phyloP scores from a whole-genome alignment of 2,797 vertebrate genomes.

The Austrolebias charrua region DNA sequence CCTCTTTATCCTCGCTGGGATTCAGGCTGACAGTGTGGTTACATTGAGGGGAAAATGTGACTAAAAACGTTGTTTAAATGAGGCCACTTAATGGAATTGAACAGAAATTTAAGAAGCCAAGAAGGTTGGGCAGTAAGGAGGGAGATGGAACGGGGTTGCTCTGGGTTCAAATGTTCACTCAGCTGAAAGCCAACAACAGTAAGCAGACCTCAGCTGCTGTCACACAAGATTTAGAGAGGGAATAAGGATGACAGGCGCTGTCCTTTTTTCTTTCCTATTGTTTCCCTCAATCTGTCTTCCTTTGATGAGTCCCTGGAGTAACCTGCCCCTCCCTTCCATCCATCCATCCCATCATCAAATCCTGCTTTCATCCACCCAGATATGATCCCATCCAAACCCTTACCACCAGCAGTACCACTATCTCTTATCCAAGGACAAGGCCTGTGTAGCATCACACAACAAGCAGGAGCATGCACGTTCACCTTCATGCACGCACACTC shows the following conservation, averaged over 20 bases:
- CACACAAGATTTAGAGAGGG: slow-evolving; percentile 53
- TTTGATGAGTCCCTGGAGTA: slow-evolving; percentile 55
- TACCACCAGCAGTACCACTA: slow-evolving; percentile 32
- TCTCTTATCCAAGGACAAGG: slow-evolving; percentile 54
- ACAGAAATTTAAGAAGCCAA: slow-evolving; percentile 49
- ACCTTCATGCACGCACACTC: slow-evolving; percentile 25
- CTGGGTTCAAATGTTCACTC: slow-evolving; percentile 85
- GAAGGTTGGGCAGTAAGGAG: slow-evolving; percentile 16
- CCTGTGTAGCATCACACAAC: slow-evolving; percentile 14
- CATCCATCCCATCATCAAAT: slow-evolving; percentile 32
- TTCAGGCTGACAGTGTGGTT: slow-evolving; percentile 72
- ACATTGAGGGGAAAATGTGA: slow-evolving; percentile 76
- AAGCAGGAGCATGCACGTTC: slow-evolving; percentile 17
- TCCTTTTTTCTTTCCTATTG: slow-evolving; percentile 33
- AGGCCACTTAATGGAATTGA: slow-evolving; percentile 86
- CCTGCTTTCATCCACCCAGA: slow-evolving; percentile 49
- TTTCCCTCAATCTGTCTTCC: slow-evolving; percentile 61
- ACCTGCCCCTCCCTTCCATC: slow-evolving; percentile 23
- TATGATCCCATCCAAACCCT: slow-evolving; percentile 53
- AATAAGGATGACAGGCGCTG: slow-evolving; percentile 30
- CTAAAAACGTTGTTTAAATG: slow-evolving; percentile 78
- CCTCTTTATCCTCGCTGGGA: slow-evolving; percentile 30
- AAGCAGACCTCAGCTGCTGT: slow-evolving; percentile 70
- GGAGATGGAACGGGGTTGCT: slow-evolving; percentile 35
- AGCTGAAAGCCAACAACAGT: slow-evolving; percentile 80